Conservation (phyloP, 2,797 vertebrate genomes). For the Lepilemur septentrionalis region DNA sequence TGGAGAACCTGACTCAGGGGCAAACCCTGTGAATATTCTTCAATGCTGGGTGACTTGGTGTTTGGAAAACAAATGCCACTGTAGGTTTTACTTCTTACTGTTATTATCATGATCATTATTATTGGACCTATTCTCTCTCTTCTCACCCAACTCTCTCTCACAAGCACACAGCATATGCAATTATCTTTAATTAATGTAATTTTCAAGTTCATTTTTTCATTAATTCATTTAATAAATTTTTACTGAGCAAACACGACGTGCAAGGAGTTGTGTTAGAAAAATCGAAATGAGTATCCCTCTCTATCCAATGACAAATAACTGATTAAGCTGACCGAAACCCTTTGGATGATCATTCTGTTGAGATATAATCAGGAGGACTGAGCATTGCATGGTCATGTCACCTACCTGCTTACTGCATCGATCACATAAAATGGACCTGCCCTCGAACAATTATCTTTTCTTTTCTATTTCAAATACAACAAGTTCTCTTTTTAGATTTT, state of each 20-base stretch:
- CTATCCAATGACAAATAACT: not conserved
- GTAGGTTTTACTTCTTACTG: not conserved
- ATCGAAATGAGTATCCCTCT: not conserved
- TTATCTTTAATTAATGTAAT: not conserved
- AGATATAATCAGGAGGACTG: not conserved
- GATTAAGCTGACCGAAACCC: not conserved
- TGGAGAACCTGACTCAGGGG: not conserved
- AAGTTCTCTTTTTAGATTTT: not conserved
- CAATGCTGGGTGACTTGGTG: too few species aligned
- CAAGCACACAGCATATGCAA: not conserved
- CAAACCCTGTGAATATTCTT: not conserved
- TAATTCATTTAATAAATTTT: not conserved
- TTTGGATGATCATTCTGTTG: not conserved
- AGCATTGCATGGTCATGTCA: not conserved
- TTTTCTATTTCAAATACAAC: not conserved
- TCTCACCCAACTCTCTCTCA: not conserved
- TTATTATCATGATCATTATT: not conserved
- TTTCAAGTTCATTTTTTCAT: not conserved
- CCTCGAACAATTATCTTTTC: not conserved
- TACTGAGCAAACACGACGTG: not conserved
- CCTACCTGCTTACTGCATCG: not conserved
- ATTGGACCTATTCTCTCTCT: not conserved
- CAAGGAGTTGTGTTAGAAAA: not conserved
- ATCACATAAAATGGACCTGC: not conserved
- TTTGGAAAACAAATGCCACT: not conserved